Base-by-base conservation (phyloP, 1,140 invertebrate species). In the Dinothrombium tinctorium region DNA sequence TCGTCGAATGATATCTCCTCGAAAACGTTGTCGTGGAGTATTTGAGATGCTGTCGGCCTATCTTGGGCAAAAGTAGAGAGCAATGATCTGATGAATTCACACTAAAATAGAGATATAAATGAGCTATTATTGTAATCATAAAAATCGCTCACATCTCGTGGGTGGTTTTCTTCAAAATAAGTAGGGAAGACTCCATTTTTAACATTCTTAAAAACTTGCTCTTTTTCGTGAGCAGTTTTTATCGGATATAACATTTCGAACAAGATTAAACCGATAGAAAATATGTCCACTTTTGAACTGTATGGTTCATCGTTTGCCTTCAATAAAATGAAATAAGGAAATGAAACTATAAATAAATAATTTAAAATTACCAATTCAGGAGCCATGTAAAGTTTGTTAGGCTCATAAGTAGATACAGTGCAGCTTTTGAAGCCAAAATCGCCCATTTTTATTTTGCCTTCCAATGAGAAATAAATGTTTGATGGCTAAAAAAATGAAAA, bases 251-350 rank as follows among this genome's bases (percentile, higher is more conserved):
- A 62, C 31, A 96, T 59, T 59, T 96, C 90, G 56, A 87, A 84
- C 33, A 94, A 68, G 43, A 96, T 89, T 33, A 96, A 63, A 1
- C 89, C 90, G 41, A 95, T 59, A 0, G 87, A 84, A 61, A 82
- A 96, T 42, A 96, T 92, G 55, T 96, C 90, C 24, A 95, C 84
- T 64, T 94, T 95, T 52, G 81, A 79, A 54, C 77, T 76, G 56
- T 95, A 94, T 2, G n/a, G n/a, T n/a, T n/a, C n/a, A n/a, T n/a
- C n/a, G n/a, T n/a, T n/a, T n/a, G n/a, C n/a, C n/a, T n/a, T n/a
- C n/a, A n/a, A n/a, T n/a, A n/a, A n/a, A n/a, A n/a, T n/a, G n/a
- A n/a, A n/a, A n/a, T n/a, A n/a, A n/a, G n/a, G n/a, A n/a, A n/a
- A n/a, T n/a, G n/a, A n/a, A n/a, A n/a, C n/a, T n/a, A n/a, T n/a